Conservation (phyloP, 2,113 vertebrate genomes). For the Phalacrocorax brasilianus region DNA sequence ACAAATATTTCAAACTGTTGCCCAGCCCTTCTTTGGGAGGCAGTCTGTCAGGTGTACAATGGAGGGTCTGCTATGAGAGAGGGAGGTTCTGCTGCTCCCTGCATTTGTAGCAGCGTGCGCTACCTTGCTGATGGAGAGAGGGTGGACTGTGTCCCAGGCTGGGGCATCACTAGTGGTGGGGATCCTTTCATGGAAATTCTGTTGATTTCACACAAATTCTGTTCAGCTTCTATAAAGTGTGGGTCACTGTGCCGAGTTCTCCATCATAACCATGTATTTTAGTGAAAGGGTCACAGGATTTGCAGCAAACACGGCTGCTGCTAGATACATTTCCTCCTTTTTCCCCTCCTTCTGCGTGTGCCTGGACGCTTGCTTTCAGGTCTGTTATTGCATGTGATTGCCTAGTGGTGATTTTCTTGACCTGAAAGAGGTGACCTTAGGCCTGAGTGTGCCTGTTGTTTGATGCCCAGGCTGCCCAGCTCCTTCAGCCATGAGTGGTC, state of each 20-base stretch:
- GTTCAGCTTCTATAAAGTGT: background rate
- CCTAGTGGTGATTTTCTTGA: background rate
- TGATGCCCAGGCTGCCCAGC: background rate
- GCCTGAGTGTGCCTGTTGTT: slow-evolving; percentile 14
- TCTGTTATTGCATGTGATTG: slow-evolving; percentile 43
- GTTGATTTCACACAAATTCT: background rate
- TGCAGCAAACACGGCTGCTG: background rate
- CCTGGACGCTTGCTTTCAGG: slow-evolving; percentile 22
- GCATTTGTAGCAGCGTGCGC: accelerated
- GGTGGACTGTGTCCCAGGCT: background rate
- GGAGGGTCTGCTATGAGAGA: background rate
- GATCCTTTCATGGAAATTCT: background rate
- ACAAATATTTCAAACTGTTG: background rate
- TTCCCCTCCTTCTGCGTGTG: background rate
- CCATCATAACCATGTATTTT: background rate
- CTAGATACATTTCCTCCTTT: background rate
- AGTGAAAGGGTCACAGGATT: background rate
- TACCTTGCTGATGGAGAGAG: background rate
- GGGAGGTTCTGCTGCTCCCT: background rate
- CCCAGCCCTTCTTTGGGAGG: background rate
- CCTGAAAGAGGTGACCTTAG: background rate
- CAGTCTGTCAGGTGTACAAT: background rate
- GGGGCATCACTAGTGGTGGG: background rate
- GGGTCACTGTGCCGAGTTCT: background rate
- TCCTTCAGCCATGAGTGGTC: background rate